phyloP scores from a whole-genome alignment of 2,797 vertebrate species.

The Hydrolagus colliei region DNA sequence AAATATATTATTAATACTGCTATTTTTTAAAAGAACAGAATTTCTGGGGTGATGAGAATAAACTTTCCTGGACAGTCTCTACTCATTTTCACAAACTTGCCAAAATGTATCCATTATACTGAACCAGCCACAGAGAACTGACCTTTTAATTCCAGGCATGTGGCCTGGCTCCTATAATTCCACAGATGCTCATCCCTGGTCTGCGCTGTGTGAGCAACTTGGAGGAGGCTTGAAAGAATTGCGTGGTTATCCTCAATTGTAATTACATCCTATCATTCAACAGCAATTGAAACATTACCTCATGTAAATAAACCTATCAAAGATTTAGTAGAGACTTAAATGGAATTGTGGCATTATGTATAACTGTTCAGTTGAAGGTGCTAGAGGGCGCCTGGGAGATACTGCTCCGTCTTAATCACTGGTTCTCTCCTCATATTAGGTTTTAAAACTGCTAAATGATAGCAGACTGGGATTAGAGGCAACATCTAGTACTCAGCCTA shows the following conservation, averaged over 20 bases:
- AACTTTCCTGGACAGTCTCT: background rate
- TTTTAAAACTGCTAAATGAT: background rate
- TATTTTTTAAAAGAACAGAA: background rate
- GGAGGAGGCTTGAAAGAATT: background rate
- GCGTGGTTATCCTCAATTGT: background rate
- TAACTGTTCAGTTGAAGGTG: background rate
- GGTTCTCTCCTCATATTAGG: background rate
- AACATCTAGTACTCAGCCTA: background rate
- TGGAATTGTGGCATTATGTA: conserved; percentile 4
- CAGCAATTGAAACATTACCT: background rate
- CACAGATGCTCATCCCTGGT: background rate
- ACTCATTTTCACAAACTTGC: background rate
- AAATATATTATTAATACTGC: no score
- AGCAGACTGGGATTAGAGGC: background rate
- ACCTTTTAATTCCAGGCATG: background rate
- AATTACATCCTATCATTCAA: background rate
- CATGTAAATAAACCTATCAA: background rate
- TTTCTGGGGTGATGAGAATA: background rate
- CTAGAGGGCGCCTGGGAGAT: background rate
- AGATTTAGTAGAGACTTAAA: background rate
- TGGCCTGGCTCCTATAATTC: background rate
- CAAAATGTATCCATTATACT: background rate
- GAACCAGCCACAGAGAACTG: background rate
- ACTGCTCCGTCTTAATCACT: background rate
- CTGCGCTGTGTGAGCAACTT: background rate